These are phyloP conservation scores for Antheraea mylitta DNA, from an alignment of 1,140 invertebrate species.

Conservation along the genomic window DNA sequence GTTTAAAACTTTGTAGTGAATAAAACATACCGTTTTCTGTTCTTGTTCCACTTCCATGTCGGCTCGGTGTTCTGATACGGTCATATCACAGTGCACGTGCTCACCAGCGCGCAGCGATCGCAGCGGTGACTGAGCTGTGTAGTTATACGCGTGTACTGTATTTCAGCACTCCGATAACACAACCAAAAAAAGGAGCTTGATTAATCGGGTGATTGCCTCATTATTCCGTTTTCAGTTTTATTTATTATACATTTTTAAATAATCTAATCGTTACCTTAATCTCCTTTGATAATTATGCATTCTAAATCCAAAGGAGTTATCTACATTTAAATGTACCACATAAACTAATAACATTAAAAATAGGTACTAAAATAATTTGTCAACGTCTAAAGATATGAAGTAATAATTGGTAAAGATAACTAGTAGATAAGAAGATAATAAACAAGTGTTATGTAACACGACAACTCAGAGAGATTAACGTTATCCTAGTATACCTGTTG, in stretches of 20 bases:
- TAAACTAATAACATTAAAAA: too few relatives aligned
- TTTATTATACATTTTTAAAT: background rate
- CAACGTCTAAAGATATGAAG: too few relatives aligned
- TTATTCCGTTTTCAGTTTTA: background rate
- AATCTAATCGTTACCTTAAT: background rate
- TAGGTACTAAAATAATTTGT: too few relatives aligned
- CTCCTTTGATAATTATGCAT: background rate
- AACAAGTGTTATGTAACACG: too few relatives aligned
- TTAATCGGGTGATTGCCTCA: constrained; percentile 33
- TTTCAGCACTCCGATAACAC: constrained; percentile 48
- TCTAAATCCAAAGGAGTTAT: background rate
- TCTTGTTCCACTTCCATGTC: constrained; percentile 31
- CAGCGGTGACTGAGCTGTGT: constrained; percentile 24
- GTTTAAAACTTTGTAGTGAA: background rate
- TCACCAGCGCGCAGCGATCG: constrained; percentile 25
- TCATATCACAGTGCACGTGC: constrained; percentile 31
- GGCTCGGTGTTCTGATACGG: constrained; percentile 22
- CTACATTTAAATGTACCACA: background rate
- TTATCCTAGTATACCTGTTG: too few relatives aligned
- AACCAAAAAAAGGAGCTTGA: constrained; percentile 28
- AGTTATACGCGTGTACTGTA: constrained; percentile 16
- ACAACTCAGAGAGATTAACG: too few relatives aligned
- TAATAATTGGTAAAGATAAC: too few relatives aligned
- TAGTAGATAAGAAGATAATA: too few relatives aligned
- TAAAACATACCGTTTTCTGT: constrained; percentile 18